A percentile compares a stretch with the other conserved stretches of the same genome.
Evolutionary conservation across 2,888 invertebrate genomes (phyloP).

Genomic region (Hipparchia semele): DNA sequence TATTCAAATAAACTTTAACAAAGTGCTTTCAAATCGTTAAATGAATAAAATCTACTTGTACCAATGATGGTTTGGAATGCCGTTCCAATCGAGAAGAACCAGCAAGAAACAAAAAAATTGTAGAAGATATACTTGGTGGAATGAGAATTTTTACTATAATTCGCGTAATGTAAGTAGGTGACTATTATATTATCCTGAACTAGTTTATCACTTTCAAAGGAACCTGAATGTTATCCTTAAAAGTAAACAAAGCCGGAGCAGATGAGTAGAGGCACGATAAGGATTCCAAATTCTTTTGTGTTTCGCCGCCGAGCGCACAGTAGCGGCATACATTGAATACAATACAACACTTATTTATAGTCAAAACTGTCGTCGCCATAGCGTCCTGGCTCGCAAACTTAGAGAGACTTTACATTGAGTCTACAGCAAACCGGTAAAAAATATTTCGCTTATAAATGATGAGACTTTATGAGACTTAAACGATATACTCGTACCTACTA

Average conservation of each 20-base stretch:
- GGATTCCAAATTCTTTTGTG: slow-evolving; percentile 80
- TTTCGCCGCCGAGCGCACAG: slow-evolving; percentile 72
- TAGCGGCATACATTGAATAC: slow-evolving; percentile 79
- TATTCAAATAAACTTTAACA: too few relatives aligned
- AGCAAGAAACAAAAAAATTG: too few relatives aligned
- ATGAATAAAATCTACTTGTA: too few relatives aligned
- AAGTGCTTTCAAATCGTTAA: too few relatives aligned
- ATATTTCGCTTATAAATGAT: neutral
- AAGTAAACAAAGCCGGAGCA: slow-evolving; percentile 43
- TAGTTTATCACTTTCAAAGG: slow-evolving; percentile 21
- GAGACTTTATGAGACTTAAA: neutral
- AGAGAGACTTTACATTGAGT: slow-evolving; percentile 48
- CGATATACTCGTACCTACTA: neutral
- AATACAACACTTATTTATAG: slow-evolving; percentile 83
- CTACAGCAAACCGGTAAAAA: neutral
- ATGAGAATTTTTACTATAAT: neutral
- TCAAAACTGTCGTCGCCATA: slow-evolving; percentile 81
- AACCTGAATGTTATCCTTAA: slow-evolving; percentile 35
- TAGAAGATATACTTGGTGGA: neutral
- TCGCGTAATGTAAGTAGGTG: neutral
- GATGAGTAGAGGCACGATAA: slow-evolving; percentile 56
- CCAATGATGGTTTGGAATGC: too few relatives aligned
- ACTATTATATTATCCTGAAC: slow-evolving; percentile 16
- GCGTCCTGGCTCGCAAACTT: slow-evolving; percentile 62
- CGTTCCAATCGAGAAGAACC: too few relatives aligned